phyloP scores from a whole-genome alignment of 2,797 vertebrate species.

The Galaxias olidus region DNA sequence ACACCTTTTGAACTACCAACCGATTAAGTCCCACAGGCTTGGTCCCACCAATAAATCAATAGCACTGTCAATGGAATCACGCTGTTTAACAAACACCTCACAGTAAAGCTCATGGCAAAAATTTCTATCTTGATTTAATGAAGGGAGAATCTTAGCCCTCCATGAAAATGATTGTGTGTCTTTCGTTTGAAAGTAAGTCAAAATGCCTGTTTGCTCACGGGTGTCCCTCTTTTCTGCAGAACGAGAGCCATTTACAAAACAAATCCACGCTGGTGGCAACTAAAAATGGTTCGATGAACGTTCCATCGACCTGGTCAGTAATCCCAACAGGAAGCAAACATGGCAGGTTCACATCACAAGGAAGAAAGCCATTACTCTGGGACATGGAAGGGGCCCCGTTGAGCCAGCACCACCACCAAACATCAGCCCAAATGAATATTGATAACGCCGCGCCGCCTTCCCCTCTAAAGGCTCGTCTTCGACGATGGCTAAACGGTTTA shows the following conservation, averaged over 20 bases:
- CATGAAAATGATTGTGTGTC: no score
- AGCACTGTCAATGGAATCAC: not conserved
- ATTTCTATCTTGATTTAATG: no score
- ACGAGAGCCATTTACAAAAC: no score
- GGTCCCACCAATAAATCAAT: conserved; percentile 1
- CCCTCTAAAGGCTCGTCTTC: conserved; percentile 15
- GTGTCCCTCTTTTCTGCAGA: no score
- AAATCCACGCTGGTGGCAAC: no score
- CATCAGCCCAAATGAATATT: conserved; percentile 56
- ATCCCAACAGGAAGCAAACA: not conserved
- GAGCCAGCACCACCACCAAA: conserved; percentile 3
- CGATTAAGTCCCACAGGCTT: not conserved
- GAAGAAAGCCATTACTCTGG: not conserved
- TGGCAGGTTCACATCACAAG: not conserved
- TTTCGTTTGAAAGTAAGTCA: no score
- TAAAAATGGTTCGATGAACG: not conserved
- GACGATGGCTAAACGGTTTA: conserved; percentile 49
- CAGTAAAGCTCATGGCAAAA: no score
- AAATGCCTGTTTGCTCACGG: no score
- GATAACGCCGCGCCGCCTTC: conserved; percentile 38
- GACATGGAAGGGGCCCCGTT: conserved; percentile 37
- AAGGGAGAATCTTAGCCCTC: no score
- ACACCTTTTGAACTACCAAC: conserved; percentile 17
- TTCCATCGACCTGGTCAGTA: not conserved
- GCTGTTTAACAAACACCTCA: not conserved